phyloP scores from a whole-genome alignment of 1,140 invertebrate genomes.

The Caenorhabditis latens region DNA sequence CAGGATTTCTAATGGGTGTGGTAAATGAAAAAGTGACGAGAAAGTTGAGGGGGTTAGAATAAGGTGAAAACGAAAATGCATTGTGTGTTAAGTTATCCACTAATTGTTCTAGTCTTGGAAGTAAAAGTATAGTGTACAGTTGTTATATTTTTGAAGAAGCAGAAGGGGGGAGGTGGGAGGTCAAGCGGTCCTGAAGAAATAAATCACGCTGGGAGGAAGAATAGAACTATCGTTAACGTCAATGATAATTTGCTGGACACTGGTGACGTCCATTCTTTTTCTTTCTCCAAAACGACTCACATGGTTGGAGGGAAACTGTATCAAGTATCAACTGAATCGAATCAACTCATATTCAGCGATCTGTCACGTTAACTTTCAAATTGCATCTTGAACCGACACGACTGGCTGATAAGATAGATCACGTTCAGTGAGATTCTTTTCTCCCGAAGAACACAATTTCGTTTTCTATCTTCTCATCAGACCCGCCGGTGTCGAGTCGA shows the following conservation, averaged over 20 bases:
- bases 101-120: conserved; percentile 43
- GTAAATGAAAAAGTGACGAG: conserved; percentile 25
- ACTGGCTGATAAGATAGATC: conserved; percentile 13
- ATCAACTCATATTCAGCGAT: conserved; percentile 26
- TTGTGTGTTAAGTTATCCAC: conserved; percentile 48
- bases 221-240: conserved; percentile 44
- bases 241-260: conserved; percentile 51
- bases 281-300: neutral
- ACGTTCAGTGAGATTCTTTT: neutral
- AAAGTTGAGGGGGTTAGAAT: conserved; percentile 18
- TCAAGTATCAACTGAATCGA: neutral
- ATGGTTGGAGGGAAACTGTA: conserved; percentile 3
- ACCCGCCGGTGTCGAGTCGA: neutral
- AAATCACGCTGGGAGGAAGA: conserved; percentile 27
- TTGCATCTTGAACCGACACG: conserved; percentile 16
- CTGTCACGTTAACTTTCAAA: conserved; percentile 44
- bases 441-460: conserved; percentile 5
- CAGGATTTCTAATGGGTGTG: conserved; percentile 55
- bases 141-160: neutral
- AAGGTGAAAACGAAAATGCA: conserved; percentile 40
- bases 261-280: neutral
- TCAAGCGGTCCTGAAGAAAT: conserved; percentile 18
- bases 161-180: neutral
- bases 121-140: conserved; percentile 42
- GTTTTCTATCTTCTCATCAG: conserved; percentile 2